These are phyloP conservation scores for Hirtodrosophila duncani DNA, from an alignment of 2,888 invertebrate species.

Conservation along the genomic window DNA sequence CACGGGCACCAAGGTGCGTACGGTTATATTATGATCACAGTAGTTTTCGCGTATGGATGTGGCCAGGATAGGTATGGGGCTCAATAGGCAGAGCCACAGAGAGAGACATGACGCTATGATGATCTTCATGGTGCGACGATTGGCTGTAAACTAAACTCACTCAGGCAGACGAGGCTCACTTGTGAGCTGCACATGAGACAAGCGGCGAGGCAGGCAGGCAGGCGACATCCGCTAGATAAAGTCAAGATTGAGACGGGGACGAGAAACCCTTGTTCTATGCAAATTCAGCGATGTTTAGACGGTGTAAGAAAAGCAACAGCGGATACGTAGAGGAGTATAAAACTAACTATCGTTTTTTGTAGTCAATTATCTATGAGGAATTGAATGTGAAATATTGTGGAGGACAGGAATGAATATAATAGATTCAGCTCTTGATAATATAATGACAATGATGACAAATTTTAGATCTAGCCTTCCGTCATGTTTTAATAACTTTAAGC, in stretches of 20 bases:
- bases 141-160: constrained; percentile 37
- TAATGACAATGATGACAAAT: too few relatives aligned
- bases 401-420: too few relatives aligned
- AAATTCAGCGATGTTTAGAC: too few relatives aligned
- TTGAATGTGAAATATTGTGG: too few relatives aligned
- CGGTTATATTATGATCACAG: constrained; percentile 52
- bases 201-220: constrained; percentile 3
- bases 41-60: constrained; percentile 38
- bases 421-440: too few relatives aligned
- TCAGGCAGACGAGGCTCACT: constrained; percentile 22
- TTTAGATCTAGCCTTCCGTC: too few relatives aligned
- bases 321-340: too few relatives aligned
- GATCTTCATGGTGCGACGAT: constrained; percentile 30
- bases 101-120: constrained; percentile 22
- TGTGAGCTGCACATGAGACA: constrained; percentile 25
- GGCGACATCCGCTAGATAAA: constrained; percentile 56
- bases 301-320: too few relatives aligned
- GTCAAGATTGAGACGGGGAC: too few relatives aligned
- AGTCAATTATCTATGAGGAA: too few relatives aligned
- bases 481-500: too few relatives aligned
- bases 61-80: constrained; percentile 11
- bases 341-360: too few relatives aligned
- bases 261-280: constrained; percentile 37
- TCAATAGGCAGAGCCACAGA: constrained; percentile 33
- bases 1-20: constrained; percentile 34